A percentile compares a stretch with the other conserved stretches of the same genome.
Evolutionary conservation across 2,797 vertebrate genomes (phyloP).

Genomic region (Malacoraja senta): DNA sequence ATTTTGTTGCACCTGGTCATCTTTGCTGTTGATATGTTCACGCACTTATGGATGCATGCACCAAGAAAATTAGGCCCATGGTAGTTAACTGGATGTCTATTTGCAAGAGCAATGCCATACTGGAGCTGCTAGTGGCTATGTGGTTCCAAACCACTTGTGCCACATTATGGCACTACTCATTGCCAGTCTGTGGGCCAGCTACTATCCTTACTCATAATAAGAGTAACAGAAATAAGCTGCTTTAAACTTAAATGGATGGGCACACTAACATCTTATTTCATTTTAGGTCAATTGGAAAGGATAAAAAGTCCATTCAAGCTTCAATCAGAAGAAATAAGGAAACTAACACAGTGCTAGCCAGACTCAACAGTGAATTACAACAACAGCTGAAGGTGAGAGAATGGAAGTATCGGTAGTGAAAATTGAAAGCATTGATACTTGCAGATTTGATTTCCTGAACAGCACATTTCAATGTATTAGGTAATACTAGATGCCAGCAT

Average conservation of each 20-base stretch:
- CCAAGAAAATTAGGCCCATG: neutral
- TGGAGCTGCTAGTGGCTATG: neutral
- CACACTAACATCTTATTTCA: neutral
- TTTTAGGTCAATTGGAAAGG: constrained; percentile 86
- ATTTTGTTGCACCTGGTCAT: neutral
- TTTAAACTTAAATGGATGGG: neutral
- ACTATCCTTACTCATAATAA: neutral
- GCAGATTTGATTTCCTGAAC: neutral
- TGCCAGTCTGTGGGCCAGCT: neutral
- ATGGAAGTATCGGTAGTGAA: no score
- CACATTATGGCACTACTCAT: neutral
- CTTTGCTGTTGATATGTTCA: neutral
- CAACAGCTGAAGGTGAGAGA: constrained; percentile 83
- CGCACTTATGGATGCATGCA: neutral
- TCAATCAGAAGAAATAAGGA: constrained; percentile 98
- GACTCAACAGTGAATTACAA: constrained; percentile 95
- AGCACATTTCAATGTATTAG: neutral
- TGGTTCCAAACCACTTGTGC: neutral
- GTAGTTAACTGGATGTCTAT: neutral
- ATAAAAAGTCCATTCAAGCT: constrained; percentile 97
- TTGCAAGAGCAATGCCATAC: neutral
- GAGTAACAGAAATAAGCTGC: neutral
- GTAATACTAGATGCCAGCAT: neutral
- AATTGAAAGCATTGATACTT: neutral
- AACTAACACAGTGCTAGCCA: constrained; percentile 95